Percentiles rank a stretch among this genome's conserved stretches.
Evolutionary conservation across 2,888 invertebrate genomes (phyloP).

Genomic region (Endomychus coccineus): DNA sequence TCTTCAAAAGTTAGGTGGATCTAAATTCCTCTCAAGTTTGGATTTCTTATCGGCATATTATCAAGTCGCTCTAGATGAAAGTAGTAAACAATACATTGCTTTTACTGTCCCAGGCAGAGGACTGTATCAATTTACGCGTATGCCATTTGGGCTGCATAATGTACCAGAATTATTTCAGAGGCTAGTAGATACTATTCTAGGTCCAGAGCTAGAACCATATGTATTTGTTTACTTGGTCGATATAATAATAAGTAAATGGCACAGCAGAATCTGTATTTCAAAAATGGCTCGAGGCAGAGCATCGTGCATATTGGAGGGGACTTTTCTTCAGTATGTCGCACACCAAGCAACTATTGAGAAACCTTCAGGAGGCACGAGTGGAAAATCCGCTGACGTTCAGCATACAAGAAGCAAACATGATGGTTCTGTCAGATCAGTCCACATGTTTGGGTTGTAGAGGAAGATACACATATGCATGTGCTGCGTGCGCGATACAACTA

Average conservation of each 20-base stretch:
- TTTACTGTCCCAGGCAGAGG: constrained; percentile 24
- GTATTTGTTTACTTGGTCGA: constrained; percentile 11
- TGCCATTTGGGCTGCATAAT: constrained; percentile 13
- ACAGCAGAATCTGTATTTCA: too few species aligned
- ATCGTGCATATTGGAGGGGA: too few species aligned
- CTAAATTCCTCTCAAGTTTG: constrained; percentile 26
- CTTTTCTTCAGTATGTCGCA: too few species aligned
- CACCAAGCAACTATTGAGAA: too few species aligned
- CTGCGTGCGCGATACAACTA: too few species aligned
- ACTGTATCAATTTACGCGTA: constrained; percentile 14
- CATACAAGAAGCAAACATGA: too few species aligned
- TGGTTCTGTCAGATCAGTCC: too few species aligned
- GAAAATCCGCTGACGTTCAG: too few species aligned
- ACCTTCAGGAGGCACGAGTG: too few species aligned
- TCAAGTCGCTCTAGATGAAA: constrained; percentile 16
- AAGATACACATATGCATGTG: too few species aligned
- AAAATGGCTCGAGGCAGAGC: too few species aligned
- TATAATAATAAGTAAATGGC: constrained; percentile 13
- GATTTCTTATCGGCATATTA: constrained; percentile 23
- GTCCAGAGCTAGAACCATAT: constrained; percentile 12
- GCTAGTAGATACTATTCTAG: constrained; percentile 12
- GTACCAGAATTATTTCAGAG: constrained; percentile 13
- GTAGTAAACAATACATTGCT: constrained; percentile 21
- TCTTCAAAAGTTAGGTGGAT: constrained; percentile 25
- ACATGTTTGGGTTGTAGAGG: too few species aligned